phyloP scores from a whole-genome alignment of 2,113 vertebrate species.

The Sebastes schlegelii region DNA sequence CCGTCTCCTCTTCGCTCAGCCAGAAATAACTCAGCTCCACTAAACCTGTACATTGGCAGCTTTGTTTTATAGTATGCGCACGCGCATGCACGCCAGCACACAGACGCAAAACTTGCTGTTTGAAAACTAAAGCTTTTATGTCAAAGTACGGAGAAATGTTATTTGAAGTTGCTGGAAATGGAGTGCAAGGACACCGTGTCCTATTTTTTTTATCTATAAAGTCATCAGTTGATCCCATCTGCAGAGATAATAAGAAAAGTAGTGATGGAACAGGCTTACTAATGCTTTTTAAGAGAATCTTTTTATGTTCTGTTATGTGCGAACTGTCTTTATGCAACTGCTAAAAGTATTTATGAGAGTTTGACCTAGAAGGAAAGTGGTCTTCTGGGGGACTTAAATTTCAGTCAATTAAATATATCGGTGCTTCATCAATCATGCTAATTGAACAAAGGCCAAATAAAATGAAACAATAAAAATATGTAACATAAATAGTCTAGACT shows the following conservation, averaged over 20 bases:
- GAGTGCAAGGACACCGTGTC: conserved; percentile 57
- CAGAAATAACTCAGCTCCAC: conserved; percentile 69
- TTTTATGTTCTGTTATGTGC: not conserved
- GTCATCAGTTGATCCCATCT: conserved; percentile 30
- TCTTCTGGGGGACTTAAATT: not conserved
- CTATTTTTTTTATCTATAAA: conserved; percentile 49
- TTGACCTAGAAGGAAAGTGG: not conserved
- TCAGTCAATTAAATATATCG: not conserved
- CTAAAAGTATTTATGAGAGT: not conserved
- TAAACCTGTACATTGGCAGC: conserved; percentile 58
- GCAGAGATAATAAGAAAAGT: conserved; percentile 4
- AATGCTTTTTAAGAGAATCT: not conserved
- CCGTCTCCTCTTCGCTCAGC: conserved; percentile 61
- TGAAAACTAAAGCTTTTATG: conserved; percentile 58
- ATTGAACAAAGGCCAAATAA: not conserved
- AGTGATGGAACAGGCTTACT: conserved; percentile 10
- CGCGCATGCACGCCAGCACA: not conserved
- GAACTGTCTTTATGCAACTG: not conserved
- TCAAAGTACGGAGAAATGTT: conserved; percentile 25
- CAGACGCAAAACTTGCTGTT: conserved; percentile 31
- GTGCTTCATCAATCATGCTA: not conserved
- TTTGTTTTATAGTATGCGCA: conserved; percentile 61
- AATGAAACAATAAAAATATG: not conserved
- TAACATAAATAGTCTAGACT: not conserved
- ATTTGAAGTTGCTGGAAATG: conserved; percentile 37